Conservation (phyloP, 2,888 invertebrate species). For the Thecocarcelia acutangulata region DNA sequence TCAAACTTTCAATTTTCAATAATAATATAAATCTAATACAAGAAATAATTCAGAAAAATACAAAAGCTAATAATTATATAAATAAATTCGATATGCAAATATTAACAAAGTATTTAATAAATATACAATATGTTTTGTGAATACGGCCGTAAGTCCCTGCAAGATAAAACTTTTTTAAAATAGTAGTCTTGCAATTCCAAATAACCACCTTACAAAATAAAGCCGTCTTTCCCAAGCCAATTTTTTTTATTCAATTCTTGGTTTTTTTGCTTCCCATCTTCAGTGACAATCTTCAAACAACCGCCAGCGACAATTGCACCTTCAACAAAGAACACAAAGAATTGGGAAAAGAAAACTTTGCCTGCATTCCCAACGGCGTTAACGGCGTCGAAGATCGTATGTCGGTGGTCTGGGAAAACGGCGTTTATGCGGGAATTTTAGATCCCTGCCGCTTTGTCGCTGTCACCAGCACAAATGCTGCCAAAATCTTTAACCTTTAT, state of each 20-base stretch:
- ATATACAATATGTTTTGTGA: no score
- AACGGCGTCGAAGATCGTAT: slow-evolving; percentile 99
- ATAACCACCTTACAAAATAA: background rate
- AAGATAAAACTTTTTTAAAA: no score
- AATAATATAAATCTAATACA: no score
- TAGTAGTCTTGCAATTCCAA: no score
- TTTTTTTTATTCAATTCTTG: no score
- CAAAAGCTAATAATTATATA: no score
- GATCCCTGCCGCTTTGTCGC: slow-evolving; percentile 97
- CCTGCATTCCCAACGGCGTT: slow-evolving; percentile 97
- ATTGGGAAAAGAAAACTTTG: slow-evolving; percentile 92
- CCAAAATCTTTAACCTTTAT: slow-evolving; percentile 98
- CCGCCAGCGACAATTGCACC: slow-evolving; percentile 98
- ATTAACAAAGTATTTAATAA: no score
- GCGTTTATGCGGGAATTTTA: slow-evolving; percentile 93
- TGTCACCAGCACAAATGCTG: slow-evolving; percentile 97
- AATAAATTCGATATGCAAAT: no score
- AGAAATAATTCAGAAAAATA: no score
- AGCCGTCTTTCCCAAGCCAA: background rate
- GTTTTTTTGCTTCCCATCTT: background rate
- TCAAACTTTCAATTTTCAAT: no score
- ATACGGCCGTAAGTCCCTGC: no score
- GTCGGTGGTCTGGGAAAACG: slow-evolving; percentile 98
- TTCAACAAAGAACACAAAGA: slow-evolving; percentile 96
- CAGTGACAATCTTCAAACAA: slow-evolving; percentile 94